Conservation (phyloP, 2,888 invertebrate genomes). For the Lasioglossum lativentre region DNA sequence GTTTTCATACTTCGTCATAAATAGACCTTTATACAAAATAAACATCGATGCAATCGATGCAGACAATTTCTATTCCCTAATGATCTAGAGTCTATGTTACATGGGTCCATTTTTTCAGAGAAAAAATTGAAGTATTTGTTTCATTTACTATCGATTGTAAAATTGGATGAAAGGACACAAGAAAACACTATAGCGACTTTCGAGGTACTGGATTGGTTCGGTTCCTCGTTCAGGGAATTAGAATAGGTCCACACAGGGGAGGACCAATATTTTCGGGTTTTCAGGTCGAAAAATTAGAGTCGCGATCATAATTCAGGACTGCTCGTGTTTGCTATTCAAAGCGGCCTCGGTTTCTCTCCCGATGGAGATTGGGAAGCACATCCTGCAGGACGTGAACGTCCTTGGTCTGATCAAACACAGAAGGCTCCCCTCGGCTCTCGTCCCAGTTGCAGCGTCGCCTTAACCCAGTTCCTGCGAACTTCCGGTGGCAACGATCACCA, state of each 20-base stretch:
- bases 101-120: too few relatives aligned
- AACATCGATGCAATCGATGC: too few relatives aligned
- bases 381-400: constrained; percentile 1
- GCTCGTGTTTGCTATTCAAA: background rate
- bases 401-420: background rate
- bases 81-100: too few relatives aligned
- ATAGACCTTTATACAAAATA: too few relatives aligned
- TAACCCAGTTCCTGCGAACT: constrained; percentile 50
- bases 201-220: background rate
- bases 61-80: too few relatives aligned
- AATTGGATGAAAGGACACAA: background rate
- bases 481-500: constrained; percentile 46
- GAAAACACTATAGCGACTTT: background rate
- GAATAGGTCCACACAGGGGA: background rate
- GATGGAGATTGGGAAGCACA: background rate
- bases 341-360: background rate
- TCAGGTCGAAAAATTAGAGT: background rate
- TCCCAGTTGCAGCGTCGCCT: constrained; percentile 34
- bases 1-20: background rate
- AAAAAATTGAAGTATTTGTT: background rate
- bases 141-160: too few relatives aligned
- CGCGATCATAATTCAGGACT: background rate
- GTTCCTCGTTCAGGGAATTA: background rate
- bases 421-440: constrained; percentile 7
- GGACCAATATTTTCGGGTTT: background rate